A percentile compares a stretch with the other conserved stretches of the same genome.
phyloP scores from a whole-genome alignment of 2,113 vertebrate genomes.

The Stictonetta naevosa region DNA sequence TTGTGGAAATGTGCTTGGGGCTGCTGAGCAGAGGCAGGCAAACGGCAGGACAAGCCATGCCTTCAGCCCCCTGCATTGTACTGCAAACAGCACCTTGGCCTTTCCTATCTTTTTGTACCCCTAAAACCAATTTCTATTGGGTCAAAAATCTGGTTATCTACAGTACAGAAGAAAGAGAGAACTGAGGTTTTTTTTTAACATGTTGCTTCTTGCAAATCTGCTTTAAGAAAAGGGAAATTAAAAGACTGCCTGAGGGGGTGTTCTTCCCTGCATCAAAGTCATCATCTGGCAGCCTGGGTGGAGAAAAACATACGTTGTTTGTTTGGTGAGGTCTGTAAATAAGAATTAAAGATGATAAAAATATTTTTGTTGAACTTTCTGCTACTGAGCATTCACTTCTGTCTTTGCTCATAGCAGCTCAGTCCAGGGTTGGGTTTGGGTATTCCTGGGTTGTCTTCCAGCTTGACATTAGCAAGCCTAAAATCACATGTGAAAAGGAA shows the following conservation, averaged over 20 bases:
- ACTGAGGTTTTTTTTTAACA: neutral
- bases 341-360: neutral
- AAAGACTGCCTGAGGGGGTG: neutral
- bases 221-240: neutral
- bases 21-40: neutral
- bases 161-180: neutral
- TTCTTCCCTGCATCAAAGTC: neutral
- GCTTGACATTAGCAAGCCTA: neutral
- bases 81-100: neutral
- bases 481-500: fast-evolving
- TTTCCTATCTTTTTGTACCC: neutral
- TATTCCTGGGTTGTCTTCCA: neutral
- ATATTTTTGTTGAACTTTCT: neutral
- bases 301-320: neutral
- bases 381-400: neutral
- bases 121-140: neutral
- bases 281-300: neutral
- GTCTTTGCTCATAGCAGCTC: neutral
- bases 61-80: neutral
- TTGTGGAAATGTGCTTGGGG: neutral
- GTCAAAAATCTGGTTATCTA: neutral
- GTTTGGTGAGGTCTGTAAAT: neutral
- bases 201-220: neutral
- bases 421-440: neutral
- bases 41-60: neutral